Base-by-base conservation (phyloP, 2,888 invertebrate species). In the Gnatocerus cornutus region DNA sequence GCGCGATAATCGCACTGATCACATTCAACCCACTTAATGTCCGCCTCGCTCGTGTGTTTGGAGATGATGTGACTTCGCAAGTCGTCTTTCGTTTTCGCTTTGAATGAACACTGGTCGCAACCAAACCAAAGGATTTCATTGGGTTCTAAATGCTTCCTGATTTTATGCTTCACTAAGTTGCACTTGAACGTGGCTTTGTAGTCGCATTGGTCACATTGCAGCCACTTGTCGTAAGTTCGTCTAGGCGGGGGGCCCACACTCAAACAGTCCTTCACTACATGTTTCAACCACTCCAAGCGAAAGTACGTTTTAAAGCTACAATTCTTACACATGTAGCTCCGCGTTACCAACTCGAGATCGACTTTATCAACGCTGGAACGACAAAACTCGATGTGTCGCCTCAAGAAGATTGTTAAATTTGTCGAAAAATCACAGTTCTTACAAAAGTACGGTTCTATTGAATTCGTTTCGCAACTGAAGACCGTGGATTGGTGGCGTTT, bases 131-230 rank as follows among this genome's bases (percentile, higher is more conserved):
- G 21, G 3, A 48, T 48, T 10, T 46, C 46, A 6, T 46, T 21
- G 0, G 3, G 5, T 1, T 14, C n/a, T 1, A 27, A 27, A 10
- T 48, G 48, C 3, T 48, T 21, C 5, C 27, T 9, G 2, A 27
- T 16, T n/a, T 10, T 48, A 10, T 48, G 48, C 1, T 10, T 8
- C 9, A 7, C 7, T 9, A 48, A 27, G 27, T 16, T 21, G 3
- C 21, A 10, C 6, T 48, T 48, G 10, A 27, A 27, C n/a, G 21
- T 27, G 10, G 48, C 27, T 21, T 48, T 48, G 48, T 48, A 48
- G 48, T 48, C 48, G 27, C 48, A 48, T 9, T 27, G 48, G n/a
- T 9, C 10, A 27, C 48, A 48, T 10, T 48, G 48, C 5, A 16
- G 9, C 48, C 27, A 48, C 48, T n/a, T 33, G 2, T 33, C 33